phyloP scores from a whole-genome alignment of 2,113 vertebrate genomes.

The Onychostoma macrolepis region DNA sequence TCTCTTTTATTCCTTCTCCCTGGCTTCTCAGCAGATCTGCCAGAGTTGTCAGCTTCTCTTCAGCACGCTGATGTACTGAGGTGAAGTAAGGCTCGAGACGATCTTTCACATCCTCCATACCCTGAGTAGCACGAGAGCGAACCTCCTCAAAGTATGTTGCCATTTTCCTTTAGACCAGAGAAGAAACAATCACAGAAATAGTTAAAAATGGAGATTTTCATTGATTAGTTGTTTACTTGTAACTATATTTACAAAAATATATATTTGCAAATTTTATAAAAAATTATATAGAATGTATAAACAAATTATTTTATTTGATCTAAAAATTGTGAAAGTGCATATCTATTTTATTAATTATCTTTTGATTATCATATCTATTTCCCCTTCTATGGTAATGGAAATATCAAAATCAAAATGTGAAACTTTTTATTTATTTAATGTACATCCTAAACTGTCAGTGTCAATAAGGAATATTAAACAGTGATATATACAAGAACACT shows the following conservation, averaged over 20 bases:
- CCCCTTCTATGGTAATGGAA: neutral
- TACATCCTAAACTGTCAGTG: no score
- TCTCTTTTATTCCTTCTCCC: constrained; percentile 56
- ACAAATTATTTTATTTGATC: neutral
- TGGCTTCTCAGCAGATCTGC: constrained; percentile 68
- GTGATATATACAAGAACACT: neutral
- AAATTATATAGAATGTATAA: neutral
- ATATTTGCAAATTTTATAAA: neutral
- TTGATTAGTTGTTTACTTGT: neutral
- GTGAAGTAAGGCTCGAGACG: constrained; percentile 67
- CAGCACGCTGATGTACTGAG: constrained; percentile 67
- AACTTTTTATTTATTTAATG: neutral
- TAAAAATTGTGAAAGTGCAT: neutral
- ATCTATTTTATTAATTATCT: neutral
- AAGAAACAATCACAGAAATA: neutral
- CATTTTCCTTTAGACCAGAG: constrained; percentile 60
- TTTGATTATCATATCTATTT: neutral
- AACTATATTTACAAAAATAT: neutral
- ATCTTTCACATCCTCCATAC: constrained; percentile 58
- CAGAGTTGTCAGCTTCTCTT: constrained; percentile 68
- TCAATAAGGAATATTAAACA: no score
- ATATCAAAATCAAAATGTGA: neutral
- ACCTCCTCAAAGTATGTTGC: constrained; percentile 63
- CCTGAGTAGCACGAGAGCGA: constrained; percentile 56
- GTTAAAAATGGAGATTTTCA: neutral